Percentiles rank a stretch among this genome's conserved stretches.
Evolutionary conservation across 1,140 invertebrate species (phyloP).

Genomic region (Wasmannia auropunctata): DNA sequence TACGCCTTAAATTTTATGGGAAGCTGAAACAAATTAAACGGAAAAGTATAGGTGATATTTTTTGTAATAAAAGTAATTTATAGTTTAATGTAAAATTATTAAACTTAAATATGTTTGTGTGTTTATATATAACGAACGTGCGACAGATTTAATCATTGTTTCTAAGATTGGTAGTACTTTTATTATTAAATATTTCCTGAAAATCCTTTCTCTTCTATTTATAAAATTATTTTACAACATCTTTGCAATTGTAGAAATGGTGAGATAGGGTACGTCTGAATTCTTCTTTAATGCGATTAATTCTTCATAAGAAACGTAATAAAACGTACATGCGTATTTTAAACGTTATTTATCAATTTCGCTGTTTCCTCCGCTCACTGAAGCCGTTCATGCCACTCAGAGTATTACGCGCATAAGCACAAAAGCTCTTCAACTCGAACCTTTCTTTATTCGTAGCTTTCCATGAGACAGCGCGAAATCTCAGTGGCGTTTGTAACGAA

Average conservation of each 20-base stretch:
- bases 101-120: background rate
- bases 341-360: slow-evolving; percentile 36
- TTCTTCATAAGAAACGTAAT: slow-evolving; percentile 1
- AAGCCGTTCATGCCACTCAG: slow-evolving; percentile 13
- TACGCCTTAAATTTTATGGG: background rate
- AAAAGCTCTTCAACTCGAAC: slow-evolving; percentile 27
- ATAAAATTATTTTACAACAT: background rate
- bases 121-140: too few relatives aligned
- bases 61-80: background rate
- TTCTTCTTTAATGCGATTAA: background rate
- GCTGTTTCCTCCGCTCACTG: background rate
- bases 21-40: background rate
- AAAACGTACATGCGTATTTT: slow-evolving; percentile 15
- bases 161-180: background rate
- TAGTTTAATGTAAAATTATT: background rate
- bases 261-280: background rate
- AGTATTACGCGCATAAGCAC: slow-evolving; percentile 28
- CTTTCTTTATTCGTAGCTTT: slow-evolving; percentile 3
- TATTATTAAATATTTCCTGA: background rate
- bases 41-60: background rate
- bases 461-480: background rate
- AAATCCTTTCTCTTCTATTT: background rate
- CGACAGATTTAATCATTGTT: background rate
- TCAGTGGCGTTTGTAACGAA: slow-evolving; percentile 10
- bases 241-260: background rate